Conservation (phyloP, 2,888 invertebrate genomes). For the Pocota personata region DNA sequence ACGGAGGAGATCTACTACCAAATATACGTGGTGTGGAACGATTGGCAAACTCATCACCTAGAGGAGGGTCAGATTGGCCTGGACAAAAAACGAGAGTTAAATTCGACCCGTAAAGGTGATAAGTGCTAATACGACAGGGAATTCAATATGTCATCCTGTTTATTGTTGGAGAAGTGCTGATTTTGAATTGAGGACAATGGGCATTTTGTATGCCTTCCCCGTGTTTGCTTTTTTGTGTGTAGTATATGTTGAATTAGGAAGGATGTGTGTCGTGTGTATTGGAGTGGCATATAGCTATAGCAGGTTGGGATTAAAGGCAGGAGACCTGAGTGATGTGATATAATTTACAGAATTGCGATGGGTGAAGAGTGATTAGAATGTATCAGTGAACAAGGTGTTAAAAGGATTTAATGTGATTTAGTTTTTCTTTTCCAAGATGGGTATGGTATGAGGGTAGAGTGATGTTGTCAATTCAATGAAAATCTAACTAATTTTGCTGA, state of each 20-base stretch:
- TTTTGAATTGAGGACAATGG: conserved; percentile 36
- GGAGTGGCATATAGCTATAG: not conserved
- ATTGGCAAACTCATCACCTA: conserved; percentile 17
- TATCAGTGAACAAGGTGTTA: conserved; percentile 6
- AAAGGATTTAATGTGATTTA: not conserved
- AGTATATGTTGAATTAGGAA: not conserved
- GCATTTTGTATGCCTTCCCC: not conserved
- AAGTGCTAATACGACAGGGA: conserved; percentile 32
- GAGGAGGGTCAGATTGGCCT: not conserved
- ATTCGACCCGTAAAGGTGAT: conserved; percentile 6
- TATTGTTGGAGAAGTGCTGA: conserved; percentile 33
- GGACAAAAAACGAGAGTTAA: conserved; percentile 5
- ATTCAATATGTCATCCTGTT: conserved; percentile 37
- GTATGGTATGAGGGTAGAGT: not conserved
- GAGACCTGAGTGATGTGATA: not conserved
- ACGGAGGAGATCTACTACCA: not conserved
- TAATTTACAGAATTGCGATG: conserved; percentile 11
- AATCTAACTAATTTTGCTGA: not conserved
- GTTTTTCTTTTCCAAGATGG: not conserved
- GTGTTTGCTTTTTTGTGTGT: not conserved
- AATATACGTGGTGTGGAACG: conserved; percentile 10
- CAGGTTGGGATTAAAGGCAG: not conserved
- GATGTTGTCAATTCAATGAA: not conserved
- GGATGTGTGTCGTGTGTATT: not conserved
- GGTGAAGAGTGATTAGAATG: conserved; percentile 7